Percentiles rank a stretch among this genome's conserved stretches.
These are phyloP conservation scores for Phoxinus phoxinus DNA, from an alignment of 2,113 vertebrate species.

Conservation along the genomic window DNA sequence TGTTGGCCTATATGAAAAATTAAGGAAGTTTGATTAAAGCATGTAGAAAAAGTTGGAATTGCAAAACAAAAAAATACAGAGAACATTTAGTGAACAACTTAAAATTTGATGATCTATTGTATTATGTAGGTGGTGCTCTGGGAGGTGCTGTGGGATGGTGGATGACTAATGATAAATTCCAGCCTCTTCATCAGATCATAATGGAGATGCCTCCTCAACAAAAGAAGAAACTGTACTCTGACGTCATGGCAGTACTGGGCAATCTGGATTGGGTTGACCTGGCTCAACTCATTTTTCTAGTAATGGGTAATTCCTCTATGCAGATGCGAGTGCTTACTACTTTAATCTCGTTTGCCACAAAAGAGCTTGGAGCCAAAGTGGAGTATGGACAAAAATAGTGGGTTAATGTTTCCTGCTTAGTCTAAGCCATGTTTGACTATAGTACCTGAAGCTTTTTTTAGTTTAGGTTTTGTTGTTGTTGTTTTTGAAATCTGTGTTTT, in stretches of 20 bases:
- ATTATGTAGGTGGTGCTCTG: slow-evolving; percentile 78
- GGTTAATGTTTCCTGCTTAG: neutral
- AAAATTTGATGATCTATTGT: neutral
- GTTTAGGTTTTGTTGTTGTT: neutral
- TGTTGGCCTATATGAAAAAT: too few relatives aligned
- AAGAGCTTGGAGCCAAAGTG: slow-evolving; percentile 78
- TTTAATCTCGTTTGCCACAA: slow-evolving; percentile 77
- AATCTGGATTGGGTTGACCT: slow-evolving; percentile 79
- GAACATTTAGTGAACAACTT: neutral
- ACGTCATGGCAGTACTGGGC: slow-evolving; percentile 65
- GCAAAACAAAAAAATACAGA: neutral
- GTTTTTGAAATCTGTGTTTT: neutral
- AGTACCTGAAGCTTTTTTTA: neutral
- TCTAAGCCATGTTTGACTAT: neutral
- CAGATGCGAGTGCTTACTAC: slow-evolving; percentile 73
- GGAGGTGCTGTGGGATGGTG: slow-evolving; percentile 85
- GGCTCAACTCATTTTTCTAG: slow-evolving; percentile 77
- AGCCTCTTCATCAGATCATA: slow-evolving; percentile 84
- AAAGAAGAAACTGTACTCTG: slow-evolving; percentile 74
- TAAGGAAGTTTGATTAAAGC: neutral
- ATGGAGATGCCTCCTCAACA: slow-evolving; percentile 79
- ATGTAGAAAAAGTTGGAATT: neutral
- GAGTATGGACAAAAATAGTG: slow-evolving; percentile 68
- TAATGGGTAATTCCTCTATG: slow-evolving; percentile 78
- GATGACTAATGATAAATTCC: slow-evolving; percentile 81